Evolutionary conservation across 2,113 vertebrate species (phyloP).

Genomic region (Gymnobelideus leadbeateri): DNA sequence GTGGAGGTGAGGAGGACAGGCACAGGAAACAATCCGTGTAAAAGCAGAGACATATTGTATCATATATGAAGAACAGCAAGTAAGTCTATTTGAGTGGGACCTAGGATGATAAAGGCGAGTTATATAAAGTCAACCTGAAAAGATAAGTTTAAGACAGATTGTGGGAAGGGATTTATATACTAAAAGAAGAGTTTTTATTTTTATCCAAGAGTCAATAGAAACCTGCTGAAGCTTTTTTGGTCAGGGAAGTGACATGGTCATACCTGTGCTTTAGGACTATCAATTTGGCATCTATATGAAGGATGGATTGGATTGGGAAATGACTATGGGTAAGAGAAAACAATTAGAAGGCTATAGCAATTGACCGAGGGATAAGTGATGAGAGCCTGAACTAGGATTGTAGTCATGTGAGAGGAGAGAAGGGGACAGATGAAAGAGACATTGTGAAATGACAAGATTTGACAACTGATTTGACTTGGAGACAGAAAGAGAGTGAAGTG

Average conservation of each 20-base stretch:
- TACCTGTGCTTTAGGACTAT: neutral
- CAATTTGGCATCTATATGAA: neutral
- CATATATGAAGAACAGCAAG: neutral
- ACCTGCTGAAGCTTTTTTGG: neutral
- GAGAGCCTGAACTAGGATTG: neutral
- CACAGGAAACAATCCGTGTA: neutral
- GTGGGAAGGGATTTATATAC: neutral
- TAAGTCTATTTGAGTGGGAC: neutral
- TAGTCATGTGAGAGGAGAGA: neutral
- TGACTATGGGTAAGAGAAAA: neutral
- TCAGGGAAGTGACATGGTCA: neutral
- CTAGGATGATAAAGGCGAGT: neutral
- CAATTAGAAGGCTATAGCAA: neutral
- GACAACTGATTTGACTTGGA: neutral
- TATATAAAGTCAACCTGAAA: neutral
- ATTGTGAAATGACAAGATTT: neutral
- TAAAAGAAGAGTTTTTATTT: constrained; percentile 13
- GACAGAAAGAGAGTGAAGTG: neutral
- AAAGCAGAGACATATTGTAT: neutral
- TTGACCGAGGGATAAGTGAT: neutral
- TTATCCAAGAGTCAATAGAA: constrained; percentile 3
- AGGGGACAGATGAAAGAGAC: neutral
- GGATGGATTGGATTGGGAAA: neutral
- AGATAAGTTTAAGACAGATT: neutral
- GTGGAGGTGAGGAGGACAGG: neutral